phyloP scores from a whole-genome alignment of 2,797 vertebrate species.

The Sternarchorhynchus goeldii region DNA sequence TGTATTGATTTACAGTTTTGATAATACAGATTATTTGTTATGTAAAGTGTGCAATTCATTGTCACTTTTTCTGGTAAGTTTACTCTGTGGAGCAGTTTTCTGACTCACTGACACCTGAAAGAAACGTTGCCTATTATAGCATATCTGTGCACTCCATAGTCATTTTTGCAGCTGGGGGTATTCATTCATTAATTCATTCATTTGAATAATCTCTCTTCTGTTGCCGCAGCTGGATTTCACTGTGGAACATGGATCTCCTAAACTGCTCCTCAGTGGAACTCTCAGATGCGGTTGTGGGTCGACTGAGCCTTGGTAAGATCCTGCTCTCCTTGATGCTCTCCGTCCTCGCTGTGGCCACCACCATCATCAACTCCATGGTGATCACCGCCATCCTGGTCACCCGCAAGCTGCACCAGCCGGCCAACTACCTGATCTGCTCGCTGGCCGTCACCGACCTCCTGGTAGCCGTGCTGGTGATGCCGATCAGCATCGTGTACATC shows the following conservation, averaged over 20 bases:
- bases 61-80: too few relatives aligned
- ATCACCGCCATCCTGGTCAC: slow-evolving; percentile 96
- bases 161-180: not conserved
- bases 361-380: slow-evolving; percentile 94
- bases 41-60: not conserved
- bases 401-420: slow-evolving; percentile 92
- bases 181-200: slow-evolving; percentile 21
- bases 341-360: slow-evolving; percentile 88
- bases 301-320: slow-evolving; percentile 79
- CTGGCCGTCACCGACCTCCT: slow-evolving; percentile 95
- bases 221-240: not conserved
- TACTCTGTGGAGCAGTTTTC: not conserved
- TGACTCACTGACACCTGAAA: slow-evolving; percentile 1
- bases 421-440: slow-evolving; percentile 98
- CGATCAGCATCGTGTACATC: slow-evolving; percentile 95
- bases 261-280: slow-evolving; percentile 46
- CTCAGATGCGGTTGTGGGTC: slow-evolving; percentile 24
- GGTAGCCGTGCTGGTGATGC: slow-evolving; percentile 96
- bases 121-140: not conserved
- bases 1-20: not conserved
- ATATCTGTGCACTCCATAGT: not conserved
- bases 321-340: slow-evolving; percentile 91
- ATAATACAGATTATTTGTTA: not conserved
- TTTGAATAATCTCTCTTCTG: slow-evolving; percentile 26
- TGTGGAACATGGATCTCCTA: slow-evolving; percentile 39